phyloP scores from a whole-genome alignment of 1,140 invertebrate species.

The Pogonomyrmex californicus region DNA sequence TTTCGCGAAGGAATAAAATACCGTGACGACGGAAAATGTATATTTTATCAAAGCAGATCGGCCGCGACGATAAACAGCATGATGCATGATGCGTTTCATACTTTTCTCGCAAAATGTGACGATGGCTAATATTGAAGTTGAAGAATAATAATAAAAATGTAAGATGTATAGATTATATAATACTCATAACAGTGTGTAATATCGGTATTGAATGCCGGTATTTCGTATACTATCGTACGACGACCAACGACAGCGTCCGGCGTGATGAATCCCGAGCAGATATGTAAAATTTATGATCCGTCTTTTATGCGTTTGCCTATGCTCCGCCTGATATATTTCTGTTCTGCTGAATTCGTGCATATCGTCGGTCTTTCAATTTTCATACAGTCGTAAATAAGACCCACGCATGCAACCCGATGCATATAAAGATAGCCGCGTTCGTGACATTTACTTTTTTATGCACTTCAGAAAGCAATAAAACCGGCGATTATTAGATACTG shows the following conservation, averaged over 20 bases:
- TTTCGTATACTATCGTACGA: neutral
- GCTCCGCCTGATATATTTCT: neutral
- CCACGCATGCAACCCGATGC: no score
- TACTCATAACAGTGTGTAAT: neutral
- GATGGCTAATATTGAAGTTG: neutral
- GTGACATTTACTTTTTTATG: neutral
- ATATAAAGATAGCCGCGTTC: neutral
- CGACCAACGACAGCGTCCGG: conserved; percentile 5
- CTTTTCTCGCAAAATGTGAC: neutral
- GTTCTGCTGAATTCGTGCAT: conserved; percentile 17
- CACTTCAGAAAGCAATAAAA: neutral
- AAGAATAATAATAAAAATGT: neutral
- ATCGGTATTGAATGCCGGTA: neutral
- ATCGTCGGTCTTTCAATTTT: conserved; percentile 19
- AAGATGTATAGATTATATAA: neutral
- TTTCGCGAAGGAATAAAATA: conserved; percentile 19
- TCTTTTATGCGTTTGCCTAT: neutral
- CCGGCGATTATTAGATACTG: neutral
- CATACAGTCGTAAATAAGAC: conserved; percentile 13
- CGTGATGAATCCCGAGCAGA: neutral
- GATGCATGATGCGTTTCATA: neutral
- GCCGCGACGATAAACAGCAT: neutral
- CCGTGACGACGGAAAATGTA: neutral
- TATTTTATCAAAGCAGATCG: conserved; percentile 25
- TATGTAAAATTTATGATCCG: conserved; percentile 17